These are phyloP conservation scores for Oplegnathus fasciatus DNA, from an alignment of 2,113 vertebrate genomes.

Conservation along the genomic window DNA sequence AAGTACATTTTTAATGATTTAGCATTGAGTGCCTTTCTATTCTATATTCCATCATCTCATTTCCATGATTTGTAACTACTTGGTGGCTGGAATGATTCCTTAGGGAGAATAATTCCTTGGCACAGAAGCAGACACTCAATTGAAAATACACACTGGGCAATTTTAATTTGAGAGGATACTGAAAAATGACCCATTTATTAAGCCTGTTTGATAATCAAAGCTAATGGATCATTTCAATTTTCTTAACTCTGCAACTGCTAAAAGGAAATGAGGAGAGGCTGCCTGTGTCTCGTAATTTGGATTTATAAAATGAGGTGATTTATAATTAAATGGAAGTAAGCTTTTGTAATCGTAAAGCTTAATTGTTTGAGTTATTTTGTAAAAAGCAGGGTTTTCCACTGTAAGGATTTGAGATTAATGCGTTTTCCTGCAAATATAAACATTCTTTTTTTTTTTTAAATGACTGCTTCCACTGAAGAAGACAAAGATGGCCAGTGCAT, in stretches of 20 bases:
- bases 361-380: conserved; percentile 38
- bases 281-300: conserved; percentile 60
- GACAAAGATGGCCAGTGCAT: conserved; percentile 9
- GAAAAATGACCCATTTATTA: conserved; percentile 78
- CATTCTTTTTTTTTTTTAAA: neutral
- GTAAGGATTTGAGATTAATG: conserved; percentile 3
- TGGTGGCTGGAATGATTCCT: conserved; percentile 76
- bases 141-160: conserved; percentile 80
- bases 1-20: conserved; percentile 78
- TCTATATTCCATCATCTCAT: conserved; percentile 80
- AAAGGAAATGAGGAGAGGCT: conserved; percentile 53
- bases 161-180: conserved; percentile 80
- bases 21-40: conserved; percentile 74
- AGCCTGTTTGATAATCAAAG: conserved; percentile 79
- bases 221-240: conserved; percentile 77
- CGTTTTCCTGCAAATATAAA: neutral
- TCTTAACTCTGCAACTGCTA: conserved; percentile 65
- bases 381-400: neutral
- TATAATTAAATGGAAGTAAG: conserved; percentile 56
- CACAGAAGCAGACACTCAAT: conserved; percentile 62
- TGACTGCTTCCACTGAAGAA: conserved; percentile 6
- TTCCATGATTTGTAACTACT: conserved; percentile 84
- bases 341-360: conserved; percentile 30
- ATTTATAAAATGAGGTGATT: conserved; percentile 60
- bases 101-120: conserved; percentile 76